These are phyloP conservation scores for Pelodytes ibericus DNA, from an alignment of 2,797 vertebrate species.

Conservation along the genomic window DNA sequence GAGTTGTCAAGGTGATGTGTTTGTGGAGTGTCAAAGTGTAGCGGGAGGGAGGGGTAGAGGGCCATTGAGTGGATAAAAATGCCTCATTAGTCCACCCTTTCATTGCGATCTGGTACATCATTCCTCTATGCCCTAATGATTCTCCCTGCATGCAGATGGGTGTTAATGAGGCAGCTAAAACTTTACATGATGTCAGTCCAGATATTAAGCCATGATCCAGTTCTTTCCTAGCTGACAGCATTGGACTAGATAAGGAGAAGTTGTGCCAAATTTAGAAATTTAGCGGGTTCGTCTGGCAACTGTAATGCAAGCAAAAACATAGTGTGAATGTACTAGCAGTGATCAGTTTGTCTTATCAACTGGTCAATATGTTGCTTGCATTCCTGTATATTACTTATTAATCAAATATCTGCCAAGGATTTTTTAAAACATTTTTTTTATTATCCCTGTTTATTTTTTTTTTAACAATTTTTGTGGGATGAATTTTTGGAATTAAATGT, in stretches of 20 bases:
- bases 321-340: too few relatives aligned
- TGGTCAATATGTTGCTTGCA: too few relatives aligned
- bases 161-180: slow-evolving; percentile 56
- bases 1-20: slow-evolving; percentile 54
- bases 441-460: too few relatives aligned
- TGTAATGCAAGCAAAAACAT: neutral
- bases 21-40: slow-evolving; percentile 41
- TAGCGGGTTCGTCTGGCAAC: slow-evolving; percentile 26
- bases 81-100: slow-evolving; percentile 54
- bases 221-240: slow-evolving; percentile 34
- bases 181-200: slow-evolving; percentile 55
- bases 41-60: slow-evolving; percentile 37
- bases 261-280: slow-evolving; percentile 5
- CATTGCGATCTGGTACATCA: slow-evolving; percentile 34
- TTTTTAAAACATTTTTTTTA: too few relatives aligned
- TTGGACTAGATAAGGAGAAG: slow-evolving; percentile 30
- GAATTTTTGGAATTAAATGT: too few relatives aligned
- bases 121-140: slow-evolving; percentile 42
- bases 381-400: too few relatives aligned
- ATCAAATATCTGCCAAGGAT: too few relatives aligned
- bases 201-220: slow-evolving; percentile 46
- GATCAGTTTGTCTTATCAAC: too few relatives aligned
- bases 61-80: slow-evolving; percentile 46
- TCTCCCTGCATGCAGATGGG: slow-evolving; percentile 48
- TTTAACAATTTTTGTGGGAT: too few relatives aligned